Evolutionary conservation across 2,888 invertebrate species (phyloP).

Genomic region (Dicyrtoma fusca): DNA sequence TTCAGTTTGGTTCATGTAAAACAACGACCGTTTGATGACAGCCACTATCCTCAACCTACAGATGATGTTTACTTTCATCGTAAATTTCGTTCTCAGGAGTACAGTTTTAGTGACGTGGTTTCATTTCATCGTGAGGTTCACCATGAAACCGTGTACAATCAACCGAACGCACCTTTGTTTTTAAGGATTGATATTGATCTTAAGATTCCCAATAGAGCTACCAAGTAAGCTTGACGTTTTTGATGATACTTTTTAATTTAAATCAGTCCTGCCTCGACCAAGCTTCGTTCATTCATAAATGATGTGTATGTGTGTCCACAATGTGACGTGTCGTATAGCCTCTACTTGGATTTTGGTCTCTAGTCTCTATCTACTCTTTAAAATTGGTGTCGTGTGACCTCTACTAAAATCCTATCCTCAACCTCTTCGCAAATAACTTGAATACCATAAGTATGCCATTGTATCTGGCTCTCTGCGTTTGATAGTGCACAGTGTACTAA

Average conservation of each 20-base stretch:
- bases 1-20: slow-evolving; percentile 43
- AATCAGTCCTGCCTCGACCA: too few species aligned
- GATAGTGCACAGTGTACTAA: too few species aligned
- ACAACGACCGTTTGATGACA: slow-evolving; percentile 63
- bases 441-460: too few species aligned
- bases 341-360: too few species aligned
- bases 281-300: too few species aligned
- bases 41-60: slow-evolving; percentile 63
- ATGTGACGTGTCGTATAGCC: too few species aligned
- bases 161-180: slow-evolving; percentile 71
- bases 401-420: too few species aligned
- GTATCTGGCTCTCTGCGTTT: too few species aligned
- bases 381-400: too few species aligned
- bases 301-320: too few species aligned
- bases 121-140: slow-evolving; percentile 77
- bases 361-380: too few species aligned
- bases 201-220: slow-evolving; percentile 61
- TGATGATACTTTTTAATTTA: background rate
- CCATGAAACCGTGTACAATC: slow-evolving; percentile 76
- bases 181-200: slow-evolving; percentile 80
- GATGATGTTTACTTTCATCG: slow-evolving; percentile 70
- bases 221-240: slow-evolving; percentile 44
- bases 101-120: slow-evolving; percentile 74
- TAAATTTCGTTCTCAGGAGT: slow-evolving; percentile 67
- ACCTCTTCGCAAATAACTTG: too few species aligned